phyloP scores from a whole-genome alignment of 1,140 invertebrate genomes.

The Drosophila pandora region DNA sequence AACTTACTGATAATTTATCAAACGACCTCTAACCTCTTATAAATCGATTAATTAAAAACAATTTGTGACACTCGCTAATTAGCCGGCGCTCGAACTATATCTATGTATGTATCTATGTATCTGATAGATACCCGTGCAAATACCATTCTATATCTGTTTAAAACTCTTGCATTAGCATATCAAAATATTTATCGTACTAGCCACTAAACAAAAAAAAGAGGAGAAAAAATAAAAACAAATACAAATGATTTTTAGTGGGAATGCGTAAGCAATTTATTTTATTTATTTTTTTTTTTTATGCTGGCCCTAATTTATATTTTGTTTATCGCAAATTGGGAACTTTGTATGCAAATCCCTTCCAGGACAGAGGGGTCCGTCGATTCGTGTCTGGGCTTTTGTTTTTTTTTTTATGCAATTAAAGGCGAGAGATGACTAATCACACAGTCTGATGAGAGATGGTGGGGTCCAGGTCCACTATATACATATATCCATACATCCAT shows the following conservation, averaged over 20 bases:
- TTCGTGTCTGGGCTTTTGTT: conserved; percentile 2
- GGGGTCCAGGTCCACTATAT: background rate
- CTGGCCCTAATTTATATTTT: conserved; percentile 22
- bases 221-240: background rate
- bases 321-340: conserved; percentile 56
- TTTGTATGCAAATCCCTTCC: conserved; percentile 68
- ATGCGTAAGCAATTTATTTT: conserved; percentile 24
- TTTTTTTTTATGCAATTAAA: conserved; percentile 27
- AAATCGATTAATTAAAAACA: conserved; percentile 50
- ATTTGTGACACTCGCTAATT: conserved; percentile 37
- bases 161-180: conserved; percentile 68
- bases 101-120: background rate
- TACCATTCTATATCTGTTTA: conserved; percentile 9
- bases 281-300: no score
- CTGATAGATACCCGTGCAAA: background rate
- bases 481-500: no score
- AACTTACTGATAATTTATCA: conserved; percentile 5
- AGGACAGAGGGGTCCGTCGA: conserved; percentile 27
- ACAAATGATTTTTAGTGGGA: background rate
- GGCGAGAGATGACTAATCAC: conserved; percentile 20
- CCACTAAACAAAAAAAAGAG: background rate
- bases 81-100: background rate
- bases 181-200: conserved; percentile 15
- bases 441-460: background rate
- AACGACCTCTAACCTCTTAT: conserved; percentile 45